Conservation (phyloP, 1,140 invertebrate species). For the Coptotermes formosanus region DNA sequence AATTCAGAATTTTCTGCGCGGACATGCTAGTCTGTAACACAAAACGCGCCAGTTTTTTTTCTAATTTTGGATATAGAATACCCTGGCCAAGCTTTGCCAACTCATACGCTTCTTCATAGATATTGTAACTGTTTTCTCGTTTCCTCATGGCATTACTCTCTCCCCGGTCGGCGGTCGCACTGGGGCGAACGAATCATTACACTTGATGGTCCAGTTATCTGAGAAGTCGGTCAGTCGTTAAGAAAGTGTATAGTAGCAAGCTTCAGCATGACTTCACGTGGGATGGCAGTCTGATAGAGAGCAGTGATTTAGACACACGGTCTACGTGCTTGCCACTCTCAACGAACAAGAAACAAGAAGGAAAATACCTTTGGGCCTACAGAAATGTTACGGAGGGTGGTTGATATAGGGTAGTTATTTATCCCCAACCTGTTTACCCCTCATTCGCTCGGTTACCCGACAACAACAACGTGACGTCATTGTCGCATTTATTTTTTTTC, state of each 20-base stretch:
- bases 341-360: background rate
- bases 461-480: conserved; percentile 12
- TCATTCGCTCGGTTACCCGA: conserved; percentile 9
- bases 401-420: conserved; percentile 7
- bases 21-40: too few relatives aligned
- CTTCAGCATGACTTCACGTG: background rate
- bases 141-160: too few relatives aligned
- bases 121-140: too few relatives aligned
- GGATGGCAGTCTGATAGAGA: background rate
- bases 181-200: too few relatives aligned
- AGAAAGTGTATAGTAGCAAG: background rate
- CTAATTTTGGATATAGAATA: too few relatives aligned
- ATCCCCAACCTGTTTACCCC: conserved; percentile 13
- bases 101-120: too few relatives aligned
- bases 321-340: background rate
- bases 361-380: conserved; percentile 1
- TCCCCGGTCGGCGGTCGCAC: too few relatives aligned
- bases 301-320: background rate
- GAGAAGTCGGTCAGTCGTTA: background rate
- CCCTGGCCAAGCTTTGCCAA: too few relatives aligned
- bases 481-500: background rate
- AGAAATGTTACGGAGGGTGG: background rate
- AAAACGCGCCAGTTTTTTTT: too few relatives aligned
- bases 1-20: too few relatives aligned
- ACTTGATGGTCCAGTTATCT: too few relatives aligned